Conservation (phyloP, 1,140 invertebrate genomes). For the Arion vulgaris region DNA sequence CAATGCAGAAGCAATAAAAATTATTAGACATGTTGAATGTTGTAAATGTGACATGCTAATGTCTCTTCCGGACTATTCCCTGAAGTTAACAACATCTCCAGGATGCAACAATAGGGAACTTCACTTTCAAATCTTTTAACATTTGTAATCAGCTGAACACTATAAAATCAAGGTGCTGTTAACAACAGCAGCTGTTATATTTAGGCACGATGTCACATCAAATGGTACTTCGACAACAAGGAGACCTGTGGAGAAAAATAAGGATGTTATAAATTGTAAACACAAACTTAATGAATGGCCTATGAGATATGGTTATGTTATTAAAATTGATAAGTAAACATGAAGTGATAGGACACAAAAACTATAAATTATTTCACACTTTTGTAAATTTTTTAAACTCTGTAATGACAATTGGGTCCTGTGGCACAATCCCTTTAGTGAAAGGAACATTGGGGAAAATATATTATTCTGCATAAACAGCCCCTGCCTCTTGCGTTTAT, state of each 20-base stretch:
- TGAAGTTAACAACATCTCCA: too few relatives aligned
- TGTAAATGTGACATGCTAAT: too few relatives aligned
- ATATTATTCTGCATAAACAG: too few relatives aligned
- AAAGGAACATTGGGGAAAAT: too few relatives aligned
- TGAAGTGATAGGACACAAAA: background rate
- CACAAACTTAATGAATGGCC: background rate
- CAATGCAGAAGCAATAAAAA: too few relatives aligned
- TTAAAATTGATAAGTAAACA: background rate
- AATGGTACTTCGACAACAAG: constrained; percentile 29
- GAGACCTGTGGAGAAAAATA: constrained; percentile 17
- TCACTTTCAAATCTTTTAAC: background rate
- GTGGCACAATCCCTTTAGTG: too few relatives aligned
- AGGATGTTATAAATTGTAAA: background rate
- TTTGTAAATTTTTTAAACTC: background rate
- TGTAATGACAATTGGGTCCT: background rate
- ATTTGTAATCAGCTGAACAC: background rate
- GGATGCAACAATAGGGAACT: background rate
- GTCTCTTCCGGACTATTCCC: too few relatives aligned
- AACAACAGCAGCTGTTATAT: constrained; percentile 28
- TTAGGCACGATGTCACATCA: constrained; percentile 23
- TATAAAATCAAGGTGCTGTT: background rate
- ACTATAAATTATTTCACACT: background rate
- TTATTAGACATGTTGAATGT: too few relatives aligned
- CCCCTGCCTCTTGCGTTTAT: too few relatives aligned
- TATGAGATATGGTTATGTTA: background rate